These are phyloP conservation scores for Pteria penguin DNA, from an alignment of 2,888 invertebrate species.

Conservation along the genomic window DNA sequence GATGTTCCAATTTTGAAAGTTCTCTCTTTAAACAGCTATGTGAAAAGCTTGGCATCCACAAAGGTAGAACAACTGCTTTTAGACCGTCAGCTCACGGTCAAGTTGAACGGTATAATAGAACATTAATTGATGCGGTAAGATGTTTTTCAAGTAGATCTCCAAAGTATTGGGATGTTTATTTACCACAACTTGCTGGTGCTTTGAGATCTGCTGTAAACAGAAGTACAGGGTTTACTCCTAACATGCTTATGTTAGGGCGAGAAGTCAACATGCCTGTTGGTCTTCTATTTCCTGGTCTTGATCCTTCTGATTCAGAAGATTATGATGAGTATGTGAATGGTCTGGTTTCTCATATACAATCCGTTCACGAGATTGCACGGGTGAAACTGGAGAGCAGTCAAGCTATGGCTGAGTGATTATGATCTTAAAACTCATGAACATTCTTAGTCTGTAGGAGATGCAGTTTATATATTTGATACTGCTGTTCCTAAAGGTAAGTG, in stretches of 20 bases:
- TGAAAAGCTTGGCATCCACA: constrained; percentile 31
- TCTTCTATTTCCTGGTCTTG: constrained; percentile 31
- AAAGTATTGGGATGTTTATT: constrained; percentile 38
- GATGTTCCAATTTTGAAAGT: constrained; percentile 44
- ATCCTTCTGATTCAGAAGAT: neutral
- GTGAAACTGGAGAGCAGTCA: neutral
- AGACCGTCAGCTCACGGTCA: constrained; percentile 42
- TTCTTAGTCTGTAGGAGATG: neutral
- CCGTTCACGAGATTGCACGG: constrained; percentile 27
- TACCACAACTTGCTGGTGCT: constrained; percentile 42
- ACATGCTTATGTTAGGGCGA: too few relatives aligned
- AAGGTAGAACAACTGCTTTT: constrained; percentile 43
- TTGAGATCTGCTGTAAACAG: constrained; percentile 41
- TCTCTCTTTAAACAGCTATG: constrained; percentile 40
- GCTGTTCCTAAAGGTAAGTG: too few relatives aligned
- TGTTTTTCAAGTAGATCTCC: constrained; percentile 25
- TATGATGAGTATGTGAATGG: constrained; percentile 1
- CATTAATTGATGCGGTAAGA: too few relatives aligned
- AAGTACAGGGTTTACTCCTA: constrained; percentile 43
- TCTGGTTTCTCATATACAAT: neutral
- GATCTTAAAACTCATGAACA: neutral
- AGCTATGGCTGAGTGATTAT: constrained; percentile 13
- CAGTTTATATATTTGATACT: neutral
- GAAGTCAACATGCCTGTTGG: constrained; percentile 36
- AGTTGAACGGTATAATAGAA: too few relatives aligned